Percentiles rank a stretch among this genome's conserved stretches.
These are phyloP conservation scores for Lanistes nyassanus DNA, from an alignment of 1,140 invertebrate species.

Conservation along the genomic window DNA sequence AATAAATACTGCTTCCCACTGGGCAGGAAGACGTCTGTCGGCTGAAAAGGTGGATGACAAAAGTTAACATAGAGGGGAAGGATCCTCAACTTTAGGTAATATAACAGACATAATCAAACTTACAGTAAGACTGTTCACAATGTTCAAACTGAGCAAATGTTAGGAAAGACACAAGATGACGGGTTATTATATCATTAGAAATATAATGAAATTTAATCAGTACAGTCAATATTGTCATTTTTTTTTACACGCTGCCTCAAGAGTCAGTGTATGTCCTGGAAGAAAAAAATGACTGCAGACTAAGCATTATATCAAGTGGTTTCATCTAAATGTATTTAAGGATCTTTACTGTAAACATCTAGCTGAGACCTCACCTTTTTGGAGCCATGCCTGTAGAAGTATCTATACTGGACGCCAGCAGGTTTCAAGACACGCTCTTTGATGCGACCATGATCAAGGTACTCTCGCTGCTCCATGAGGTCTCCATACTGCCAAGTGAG, in stretches of 20 bases:
- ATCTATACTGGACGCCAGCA: slow-evolving; percentile 79
- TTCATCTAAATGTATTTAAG: too few species aligned
- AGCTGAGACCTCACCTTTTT: slow-evolving; percentile 49
- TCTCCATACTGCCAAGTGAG: slow-evolving; percentile 91
- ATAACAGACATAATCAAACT: not conserved
- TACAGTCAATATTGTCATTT: too few species aligned
- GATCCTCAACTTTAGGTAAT: not conserved
- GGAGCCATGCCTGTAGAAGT: slow-evolving; percentile 67
- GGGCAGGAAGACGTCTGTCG: slow-evolving; percentile 89
- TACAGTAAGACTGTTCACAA: not conserved
- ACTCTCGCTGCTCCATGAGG: slow-evolving; percentile 85
- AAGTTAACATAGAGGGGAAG: too few species aligned
- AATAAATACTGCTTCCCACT: slow-evolving; percentile 87
- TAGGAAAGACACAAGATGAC: not conserved
- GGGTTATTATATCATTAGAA: not conserved
- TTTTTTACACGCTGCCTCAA: too few species aligned
- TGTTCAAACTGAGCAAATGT: not conserved
- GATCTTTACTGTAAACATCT: too few species aligned
- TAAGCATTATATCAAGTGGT: too few species aligned
- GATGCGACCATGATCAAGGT: slow-evolving; percentile 85
- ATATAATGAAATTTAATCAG: too few species aligned
- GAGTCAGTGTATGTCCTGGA: too few species aligned
- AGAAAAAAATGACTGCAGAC: too few species aligned
- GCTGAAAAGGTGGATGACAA: slow-evolving; percentile 68
- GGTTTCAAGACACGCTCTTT: slow-evolving; percentile 81